Evolutionary conservation across 1,140 invertebrate species (phyloP).

Genomic region (Oedothorax gibbosus): DNA sequence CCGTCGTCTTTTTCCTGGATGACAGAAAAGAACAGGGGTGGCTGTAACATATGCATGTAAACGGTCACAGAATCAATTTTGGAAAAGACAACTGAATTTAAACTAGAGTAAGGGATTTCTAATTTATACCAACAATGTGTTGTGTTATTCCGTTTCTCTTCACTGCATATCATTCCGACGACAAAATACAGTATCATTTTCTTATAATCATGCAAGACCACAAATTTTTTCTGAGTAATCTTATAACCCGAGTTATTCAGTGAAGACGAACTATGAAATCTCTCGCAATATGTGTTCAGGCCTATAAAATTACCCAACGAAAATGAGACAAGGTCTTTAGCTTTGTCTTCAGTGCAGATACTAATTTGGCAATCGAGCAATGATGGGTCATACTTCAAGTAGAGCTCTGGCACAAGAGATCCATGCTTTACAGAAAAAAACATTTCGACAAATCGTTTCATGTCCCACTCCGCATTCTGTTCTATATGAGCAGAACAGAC

Average conservation of each 20-base stretch:
- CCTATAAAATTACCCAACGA: constrained; percentile 45
- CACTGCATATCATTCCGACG: constrained; percentile 23
- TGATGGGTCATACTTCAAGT: neutral
- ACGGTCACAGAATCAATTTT: constrained; percentile 7
- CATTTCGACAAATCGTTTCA: constrained; percentile 18
- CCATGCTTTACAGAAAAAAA: constrained; percentile 6
- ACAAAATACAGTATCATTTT: constrained; percentile 44
- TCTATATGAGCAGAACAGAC: constrained; percentile 5
- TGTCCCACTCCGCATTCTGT: constrained; percentile 3
- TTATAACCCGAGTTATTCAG: constrained; percentile 5
- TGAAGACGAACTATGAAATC: constrained; percentile 27
- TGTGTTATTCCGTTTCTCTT: constrained; percentile 16
- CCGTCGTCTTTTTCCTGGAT: constrained; percentile 3
- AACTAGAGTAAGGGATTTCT: constrained; percentile 29
- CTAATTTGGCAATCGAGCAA: neutral
- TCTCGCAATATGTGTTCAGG: constrained; percentile 37
- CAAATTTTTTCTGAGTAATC: constrained; percentile 40
- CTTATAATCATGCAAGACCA: constrained; percentile 47
- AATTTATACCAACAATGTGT: constrained; percentile 40
- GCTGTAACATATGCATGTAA: constrained; percentile 19
- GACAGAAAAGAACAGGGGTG: constrained; percentile 38
- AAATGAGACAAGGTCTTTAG: constrained; percentile 13
- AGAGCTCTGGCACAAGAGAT: neutral
- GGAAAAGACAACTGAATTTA: constrained; percentile 21
- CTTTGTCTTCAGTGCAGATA: constrained; percentile 1